Conservation (phyloP, 2,797 vertebrate species). For the Tenualosa ilisha region DNA sequence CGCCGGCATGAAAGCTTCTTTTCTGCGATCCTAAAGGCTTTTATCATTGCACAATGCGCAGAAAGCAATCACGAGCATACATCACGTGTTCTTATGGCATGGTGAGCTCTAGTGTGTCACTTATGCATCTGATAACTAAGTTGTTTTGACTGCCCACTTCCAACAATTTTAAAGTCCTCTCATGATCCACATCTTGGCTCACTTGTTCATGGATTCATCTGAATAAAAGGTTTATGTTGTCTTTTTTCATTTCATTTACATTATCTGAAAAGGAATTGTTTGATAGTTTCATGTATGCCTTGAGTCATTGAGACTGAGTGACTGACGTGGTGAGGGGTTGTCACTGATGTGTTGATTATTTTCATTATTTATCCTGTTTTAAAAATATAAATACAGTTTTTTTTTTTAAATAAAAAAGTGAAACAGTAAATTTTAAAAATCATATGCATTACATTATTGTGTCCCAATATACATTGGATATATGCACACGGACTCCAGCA, state of each 20-base stretch:
- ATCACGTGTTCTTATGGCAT: not conserved
- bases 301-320: too few relatives aligned
- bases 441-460: too few relatives aligned
- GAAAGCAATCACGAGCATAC: not conserved
- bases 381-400: not conserved
- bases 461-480: not conserved
- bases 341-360: too few relatives aligned
- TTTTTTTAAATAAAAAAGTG: too few relatives aligned
- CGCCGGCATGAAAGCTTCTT: not conserved
- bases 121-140: not conserved
- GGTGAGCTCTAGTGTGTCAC: not conserved
- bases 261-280: not conserved
- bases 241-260: not conserved
- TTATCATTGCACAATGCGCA: not conserved
- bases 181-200: not conserved
- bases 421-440: not conserved
- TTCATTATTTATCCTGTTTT: not conserved
- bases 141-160: not conserved
- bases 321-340: too few relatives aligned
- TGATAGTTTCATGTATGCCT: too few relatives aligned
- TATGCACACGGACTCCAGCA: not conserved
- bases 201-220: not conserved
- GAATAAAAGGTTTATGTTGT: not conserved
- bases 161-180: not conserved
- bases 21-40: not conserved